Base-by-base conservation (phyloP, 2,888 invertebrate genomes). In the Drosophila quasianomalipes region DNA sequence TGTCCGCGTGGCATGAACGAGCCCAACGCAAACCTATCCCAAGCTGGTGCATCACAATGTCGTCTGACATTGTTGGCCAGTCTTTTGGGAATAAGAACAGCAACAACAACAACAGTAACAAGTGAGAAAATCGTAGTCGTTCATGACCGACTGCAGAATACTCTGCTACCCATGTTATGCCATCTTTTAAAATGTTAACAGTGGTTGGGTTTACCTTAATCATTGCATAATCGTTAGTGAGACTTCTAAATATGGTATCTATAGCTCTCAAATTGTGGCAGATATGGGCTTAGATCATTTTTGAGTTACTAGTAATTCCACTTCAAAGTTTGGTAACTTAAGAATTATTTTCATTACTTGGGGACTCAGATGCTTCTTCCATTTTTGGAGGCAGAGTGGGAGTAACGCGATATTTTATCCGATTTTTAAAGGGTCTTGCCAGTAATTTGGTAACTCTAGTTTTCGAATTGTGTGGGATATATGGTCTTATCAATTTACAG, bases 21-120 rank as follows among this genome's bases (percentile, higher is more conserved):
- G 22, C 47, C 58, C 26, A 10, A 4, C 19, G 22, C 44, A 31
- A 33, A 22, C 33, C 54, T 4, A 19, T 22, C 9, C 9, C 33
- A 37, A 28, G 14, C n/a, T 41, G 31, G 22, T 60, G 62, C 64
- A 54, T 60, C 62, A 52, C 67, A 64, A 68, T 71, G 81, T 76
- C 61, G 71, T 35, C 65, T 66, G 72, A 49, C 77, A 81, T 81
- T 79, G 81, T 81, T 81, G 66, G 73, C 61, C 44, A 37, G 58
- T 62, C 71, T 67, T 76, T 78, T 76, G 67, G 61, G 53, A 63
- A 60, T 49, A 37, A 58, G 49, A 59, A 51, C 53, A 66, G 52
- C 37, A 58, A 33, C 35, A 37, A 41, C 35, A 52, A 52, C 9
- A 63, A 62, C 47, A 26, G 14, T 22, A 26, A 2, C 26, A 26